Evolutionary conservation across 2,113 vertebrate genomes (phyloP).

Genomic region (Ursus arctos): DNA sequence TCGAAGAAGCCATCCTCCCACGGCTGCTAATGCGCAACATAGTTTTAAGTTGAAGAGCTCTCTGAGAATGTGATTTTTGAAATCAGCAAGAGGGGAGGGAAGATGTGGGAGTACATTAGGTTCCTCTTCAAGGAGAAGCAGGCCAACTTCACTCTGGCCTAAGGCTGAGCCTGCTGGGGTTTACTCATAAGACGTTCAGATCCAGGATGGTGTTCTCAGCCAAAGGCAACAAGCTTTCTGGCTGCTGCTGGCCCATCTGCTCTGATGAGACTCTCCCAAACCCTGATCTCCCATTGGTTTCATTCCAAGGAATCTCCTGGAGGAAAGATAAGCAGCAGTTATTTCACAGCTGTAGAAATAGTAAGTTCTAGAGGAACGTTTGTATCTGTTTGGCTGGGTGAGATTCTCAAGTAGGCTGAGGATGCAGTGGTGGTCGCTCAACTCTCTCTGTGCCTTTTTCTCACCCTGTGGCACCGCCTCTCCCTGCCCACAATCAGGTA

Average conservation of each 20-base stretch:
- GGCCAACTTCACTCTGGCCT: neutral
- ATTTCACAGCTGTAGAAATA: conserved; percentile 80
- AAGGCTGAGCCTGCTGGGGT: conserved; percentile 55
- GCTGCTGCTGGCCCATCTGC: conserved; percentile 71
- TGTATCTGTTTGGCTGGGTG: neutral
- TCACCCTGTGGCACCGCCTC: neutral
- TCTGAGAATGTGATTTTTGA: conserved; percentile 4
- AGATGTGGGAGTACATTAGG: neutral
- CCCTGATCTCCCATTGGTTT: conserved; percentile 75
- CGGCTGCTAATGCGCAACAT: neutral
- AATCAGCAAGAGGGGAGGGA: neutral
- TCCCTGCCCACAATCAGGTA: neutral
- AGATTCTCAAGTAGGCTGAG: neutral
- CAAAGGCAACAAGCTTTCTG: conserved; percentile 80
- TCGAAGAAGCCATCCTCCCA: neutral
- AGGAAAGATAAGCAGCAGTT: conserved; percentile 73
- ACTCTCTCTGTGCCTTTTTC: neutral
- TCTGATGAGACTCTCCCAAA: conserved; percentile 73
- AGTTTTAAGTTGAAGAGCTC: neutral
- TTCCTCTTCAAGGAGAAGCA: conserved; percentile 24
- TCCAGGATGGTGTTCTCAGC: conserved; percentile 47
- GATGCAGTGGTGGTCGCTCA: neutral
- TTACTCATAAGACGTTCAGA: conserved; percentile 31
- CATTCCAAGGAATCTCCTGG: conserved; percentile 76
- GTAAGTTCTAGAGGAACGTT: neutral